Base-by-base conservation (phyloP, 2,888 invertebrate genomes). In the Kryphioiulus occultus region DNA sequence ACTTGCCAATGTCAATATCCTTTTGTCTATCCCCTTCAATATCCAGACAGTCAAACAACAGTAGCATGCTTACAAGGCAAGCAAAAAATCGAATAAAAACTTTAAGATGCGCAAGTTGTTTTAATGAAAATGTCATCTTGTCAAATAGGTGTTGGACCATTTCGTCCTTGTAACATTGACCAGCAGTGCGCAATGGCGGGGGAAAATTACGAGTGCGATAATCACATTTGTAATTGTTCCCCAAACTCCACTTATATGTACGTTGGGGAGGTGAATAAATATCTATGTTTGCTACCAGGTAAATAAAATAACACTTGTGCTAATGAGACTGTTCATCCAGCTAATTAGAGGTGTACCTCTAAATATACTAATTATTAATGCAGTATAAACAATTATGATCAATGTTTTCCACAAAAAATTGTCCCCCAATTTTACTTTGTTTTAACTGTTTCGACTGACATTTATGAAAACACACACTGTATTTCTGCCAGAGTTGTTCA, bases 1-100 rank as follows among this genome's bases (percentile, higher is more conserved):
- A 85, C 85, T 22, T 85, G 85, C 26, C 85, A 85, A 26, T 85
- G 85, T 85, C 39, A 85, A 39, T 85, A 85, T 19, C 85, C 85
- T 85, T 85, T 22, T 15, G 22, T 22, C 4, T 85, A 85, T 85
- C 39, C 85, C 85, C 39, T 85, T n/a, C 30, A 10, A 15, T 30
- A 78, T 22, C 32, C 39, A 42, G 85, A 85, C 22, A 44, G 85
- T 39, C 0, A 85, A 22, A 44, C 39, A 5, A 12, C 85, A 39
- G 22, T 35, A n/a, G 85, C 85, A 22, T 85, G 85, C 32, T 85
- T 85, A 85, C 12, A 39, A 44, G 85, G 85, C 44, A 39, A 85
- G 39, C 15, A 15, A 44, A 19, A 4, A 84, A n/a, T 2, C 35
- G 32, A 22, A 22, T 68, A 68, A 68, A 68, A 68, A 10, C n/a